Base-by-base conservation (phyloP, 2,113 vertebrate genomes). In the Percopsis transmontana region DNA sequence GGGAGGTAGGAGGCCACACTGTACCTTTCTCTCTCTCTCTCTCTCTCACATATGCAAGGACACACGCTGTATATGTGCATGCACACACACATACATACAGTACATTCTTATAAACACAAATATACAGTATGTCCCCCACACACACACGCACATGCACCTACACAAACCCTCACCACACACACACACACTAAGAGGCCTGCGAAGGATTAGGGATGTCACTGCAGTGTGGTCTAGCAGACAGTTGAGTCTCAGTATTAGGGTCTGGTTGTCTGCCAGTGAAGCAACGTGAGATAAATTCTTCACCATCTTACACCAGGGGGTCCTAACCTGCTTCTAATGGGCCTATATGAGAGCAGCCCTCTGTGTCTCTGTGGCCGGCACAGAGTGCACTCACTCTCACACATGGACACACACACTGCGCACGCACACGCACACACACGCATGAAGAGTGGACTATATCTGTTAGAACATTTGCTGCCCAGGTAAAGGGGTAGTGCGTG, bases 251-350 rank as follows among this genome's bases (percentile, higher is more conserved):
- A 86, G 74, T 88, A 80, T 74, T 79, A 79, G 79, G 61, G 60
- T 55, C 68, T 90, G 85, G 82, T 80, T 58, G 55, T 53, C 59
- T 76, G 84, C 89, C 87, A 90, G 72, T 61, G 66, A 51, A 70
- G 79, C 76, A 87, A 90, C 77, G 80, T 85, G 83, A 89, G 85
- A 88, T 85, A 85, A 87, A 89, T 82, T 82, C 81, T 87, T 83
- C 62, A 61, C 62, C 86, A 82, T 88, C 76, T 83, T 86, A 86
- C 78, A 84, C 81, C 79, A 79, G 83, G 69, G 74, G 83, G 81
- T 81, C 80, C 61, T 74, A 74, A 70, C 78, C 85, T 71, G 76
- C 69, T 74, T 77, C 76, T 85, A 83, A 85, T 84, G 70, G 67
- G 47, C 3, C 75, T 56, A 53, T 68, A 72, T 83, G 75, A 88